phyloP scores from a whole-genome alignment of 2,888 invertebrate genomes.

The Trachelus stipa region DNA sequence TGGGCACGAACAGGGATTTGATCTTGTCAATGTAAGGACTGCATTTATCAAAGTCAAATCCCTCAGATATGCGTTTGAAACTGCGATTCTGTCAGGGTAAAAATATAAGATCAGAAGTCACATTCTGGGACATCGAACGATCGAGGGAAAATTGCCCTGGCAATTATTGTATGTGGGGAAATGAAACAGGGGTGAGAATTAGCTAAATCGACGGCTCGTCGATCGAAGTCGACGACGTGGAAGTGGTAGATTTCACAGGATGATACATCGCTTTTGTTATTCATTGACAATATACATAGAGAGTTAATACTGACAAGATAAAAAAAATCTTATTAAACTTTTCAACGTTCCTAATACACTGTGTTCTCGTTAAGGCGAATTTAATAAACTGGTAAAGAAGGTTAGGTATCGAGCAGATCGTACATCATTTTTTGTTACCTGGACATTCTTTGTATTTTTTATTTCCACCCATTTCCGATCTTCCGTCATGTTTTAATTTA shows the following conservation, averaged over 20 bases:
- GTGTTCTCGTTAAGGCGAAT: background rate
- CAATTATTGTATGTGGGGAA: background rate
- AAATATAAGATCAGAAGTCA: background rate
- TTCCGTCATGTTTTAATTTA: slow-evolving; percentile 7
- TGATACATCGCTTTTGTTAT: background rate
- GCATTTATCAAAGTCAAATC: slow-evolving; percentile 34
- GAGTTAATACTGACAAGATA: background rate
- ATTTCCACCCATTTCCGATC: background rate
- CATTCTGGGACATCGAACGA: background rate
- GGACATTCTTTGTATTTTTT: background rate
- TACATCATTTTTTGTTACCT: background rate
- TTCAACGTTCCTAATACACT: background rate
- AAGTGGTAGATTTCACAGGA: background rate
- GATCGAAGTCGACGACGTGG: background rate
- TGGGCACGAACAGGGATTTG: slow-evolving; percentile 43
- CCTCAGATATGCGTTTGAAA: background rate
- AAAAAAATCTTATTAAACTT: background rate
- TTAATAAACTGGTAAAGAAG: background rate
- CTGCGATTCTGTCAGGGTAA: background rate
- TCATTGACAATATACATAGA: background rate
- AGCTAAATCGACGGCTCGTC: background rate
- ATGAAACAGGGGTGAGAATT: background rate
- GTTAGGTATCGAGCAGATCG: background rate
- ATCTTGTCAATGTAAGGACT: slow-evolving; percentile 43
- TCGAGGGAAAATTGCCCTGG: background rate